These are phyloP conservation scores for Galeopsomyia nigrocyanea DNA, from an alignment of 2,888 invertebrate genomes.

Conservation along the genomic window DNA sequence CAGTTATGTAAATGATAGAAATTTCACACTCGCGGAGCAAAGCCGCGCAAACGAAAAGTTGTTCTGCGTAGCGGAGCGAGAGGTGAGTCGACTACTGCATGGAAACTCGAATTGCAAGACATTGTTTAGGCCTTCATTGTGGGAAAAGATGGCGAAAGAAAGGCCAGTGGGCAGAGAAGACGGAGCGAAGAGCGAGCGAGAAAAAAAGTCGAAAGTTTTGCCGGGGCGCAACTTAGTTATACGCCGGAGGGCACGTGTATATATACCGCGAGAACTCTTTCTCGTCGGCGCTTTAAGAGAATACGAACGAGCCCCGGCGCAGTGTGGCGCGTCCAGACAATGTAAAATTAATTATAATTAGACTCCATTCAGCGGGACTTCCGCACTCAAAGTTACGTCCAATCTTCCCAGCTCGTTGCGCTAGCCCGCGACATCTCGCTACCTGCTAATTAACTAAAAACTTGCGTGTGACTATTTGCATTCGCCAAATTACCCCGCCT, in stretches of 20 bases:
- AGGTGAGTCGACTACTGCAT: neutral
- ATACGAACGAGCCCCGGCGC: constrained; percentile 48
- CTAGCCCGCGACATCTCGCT: constrained; percentile 43
- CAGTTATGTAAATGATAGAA: constrained; percentile 42
- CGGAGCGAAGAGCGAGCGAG: constrained; percentile 1
- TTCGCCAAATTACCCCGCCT: constrained; percentile 13
- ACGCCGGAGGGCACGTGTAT: constrained; percentile 11
- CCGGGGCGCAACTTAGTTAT: constrained; percentile 27
- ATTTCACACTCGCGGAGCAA: constrained; percentile 34
- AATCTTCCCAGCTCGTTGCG: constrained; percentile 44
- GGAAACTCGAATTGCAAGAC: constrained; percentile 34
- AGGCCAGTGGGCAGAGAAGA: neutral
- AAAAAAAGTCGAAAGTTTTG: constrained; percentile 22
- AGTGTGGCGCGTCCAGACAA: constrained; percentile 60
- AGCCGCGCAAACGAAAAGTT: neutral
- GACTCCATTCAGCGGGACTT: constrained; percentile 61
- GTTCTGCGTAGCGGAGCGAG: neutral
- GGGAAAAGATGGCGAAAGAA: constrained; percentile 24
- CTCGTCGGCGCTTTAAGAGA: constrained; percentile 24
- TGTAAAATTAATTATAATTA: constrained; percentile 66
- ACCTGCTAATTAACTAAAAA: constrained; percentile 47
- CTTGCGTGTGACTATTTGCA: constrained; percentile 41
- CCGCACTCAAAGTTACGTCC: constrained; percentile 50
- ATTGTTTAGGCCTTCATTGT: constrained; percentile 37
- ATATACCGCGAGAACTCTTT: neutral